A percentile compares a stretch with the other conserved stretches of the same genome.
phyloP scores from a whole-genome alignment of 2,888 invertebrate genomes.

The Pristionchus japonicus region DNA sequence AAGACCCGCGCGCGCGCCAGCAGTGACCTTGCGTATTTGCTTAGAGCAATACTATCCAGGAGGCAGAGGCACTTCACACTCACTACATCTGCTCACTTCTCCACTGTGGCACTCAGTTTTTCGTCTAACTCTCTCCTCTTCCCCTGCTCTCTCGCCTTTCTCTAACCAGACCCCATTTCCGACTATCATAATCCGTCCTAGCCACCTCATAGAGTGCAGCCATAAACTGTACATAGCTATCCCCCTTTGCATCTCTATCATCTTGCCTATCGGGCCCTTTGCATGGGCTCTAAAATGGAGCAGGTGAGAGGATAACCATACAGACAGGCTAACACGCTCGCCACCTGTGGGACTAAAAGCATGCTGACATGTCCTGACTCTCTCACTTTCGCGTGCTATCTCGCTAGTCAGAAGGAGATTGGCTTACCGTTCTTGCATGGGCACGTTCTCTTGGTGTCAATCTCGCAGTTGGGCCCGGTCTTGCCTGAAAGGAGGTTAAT shows the following conservation, averaged over 20 bases:
- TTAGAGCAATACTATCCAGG: not conserved
- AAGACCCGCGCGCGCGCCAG: not conserved
- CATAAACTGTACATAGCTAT: conserved; percentile 36
- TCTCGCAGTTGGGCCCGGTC: not conserved
- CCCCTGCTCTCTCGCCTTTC: not conserved
- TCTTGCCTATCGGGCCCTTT: not conserved
- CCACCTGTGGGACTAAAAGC: conserved; percentile 2
- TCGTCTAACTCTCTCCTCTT: not conserved
- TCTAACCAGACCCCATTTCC: not conserved
- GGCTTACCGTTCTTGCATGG: conserved; percentile 21
- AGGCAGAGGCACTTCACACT: conserved; percentile 19
- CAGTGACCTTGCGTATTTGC: conserved; percentile 24
- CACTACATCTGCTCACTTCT: not conserved
- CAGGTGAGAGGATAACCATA: conserved; percentile 20
- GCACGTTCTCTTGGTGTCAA: not conserved
- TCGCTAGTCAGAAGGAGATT: not conserved
- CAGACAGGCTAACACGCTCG: not conserved
- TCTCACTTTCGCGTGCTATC: not conserved
- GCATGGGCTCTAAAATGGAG: not conserved
- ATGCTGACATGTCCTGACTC: not conserved
- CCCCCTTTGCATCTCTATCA: not conserved
- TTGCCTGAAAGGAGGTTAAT: not conserved
- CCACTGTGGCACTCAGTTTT: no score
- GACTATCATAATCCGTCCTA: not conserved
- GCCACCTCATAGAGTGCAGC: not conserved